These are phyloP conservation scores for Panthera uncia DNA, from an alignment of 2,113 vertebrate genomes.

Conservation along the genomic window DNA sequence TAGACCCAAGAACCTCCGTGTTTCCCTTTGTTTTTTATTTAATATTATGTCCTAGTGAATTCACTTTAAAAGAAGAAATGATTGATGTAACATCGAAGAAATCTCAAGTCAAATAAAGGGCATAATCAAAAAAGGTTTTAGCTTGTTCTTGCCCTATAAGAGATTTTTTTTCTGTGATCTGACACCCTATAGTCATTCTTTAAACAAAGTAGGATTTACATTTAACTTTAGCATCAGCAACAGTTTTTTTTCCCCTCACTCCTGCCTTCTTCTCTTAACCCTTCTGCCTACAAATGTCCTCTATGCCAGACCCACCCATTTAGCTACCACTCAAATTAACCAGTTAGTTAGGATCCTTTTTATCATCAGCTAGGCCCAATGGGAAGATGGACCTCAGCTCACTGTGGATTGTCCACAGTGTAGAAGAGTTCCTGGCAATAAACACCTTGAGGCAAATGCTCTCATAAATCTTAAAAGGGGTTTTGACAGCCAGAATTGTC, in stretches of 20 bases:
- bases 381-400: neutral
- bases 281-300: neutral
- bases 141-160: neutral
- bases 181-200: neutral
- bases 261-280: neutral
- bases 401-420: neutral
- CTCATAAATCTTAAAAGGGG: neutral
- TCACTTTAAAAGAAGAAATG: conserved; percentile 45
- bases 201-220: conserved; percentile 32
- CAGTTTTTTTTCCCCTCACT: neutral
- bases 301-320: neutral
- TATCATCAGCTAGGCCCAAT: neutral
- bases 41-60: conserved; percentile 12
- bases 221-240: neutral
- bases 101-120: conserved; percentile 43
- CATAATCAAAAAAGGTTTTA: conserved; percentile 19
- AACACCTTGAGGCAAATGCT: neutral
- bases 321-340: neutral
- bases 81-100: neutral
- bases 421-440: conserved; percentile 20
- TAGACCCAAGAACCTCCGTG: neutral
- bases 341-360: neutral
- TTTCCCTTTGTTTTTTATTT: conserved; percentile 19
- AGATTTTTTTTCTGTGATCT: conserved; percentile 13
- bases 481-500: conserved; percentile 22